Evolutionary conservation across 2,113 vertebrate genomes (phyloP).

Genomic region (Astur gentilis): DNA sequence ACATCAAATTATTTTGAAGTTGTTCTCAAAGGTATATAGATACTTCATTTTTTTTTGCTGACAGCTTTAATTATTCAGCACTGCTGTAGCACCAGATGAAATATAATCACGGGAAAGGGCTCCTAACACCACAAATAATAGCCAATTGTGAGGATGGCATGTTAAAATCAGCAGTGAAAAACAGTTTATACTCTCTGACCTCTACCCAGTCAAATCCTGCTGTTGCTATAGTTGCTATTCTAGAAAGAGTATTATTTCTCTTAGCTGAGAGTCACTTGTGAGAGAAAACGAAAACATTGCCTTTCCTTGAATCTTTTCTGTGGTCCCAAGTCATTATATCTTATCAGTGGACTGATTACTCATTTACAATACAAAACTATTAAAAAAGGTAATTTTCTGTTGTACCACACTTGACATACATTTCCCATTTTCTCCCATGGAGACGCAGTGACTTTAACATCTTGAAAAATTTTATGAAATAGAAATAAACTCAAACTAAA

Average conservation of each 20-base stretch:
- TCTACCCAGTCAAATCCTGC: not conserved
- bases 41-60: constrained; percentile 1
- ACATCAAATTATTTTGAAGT: constrained; percentile 31
- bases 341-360: not conserved
- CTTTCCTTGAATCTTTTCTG: not conserved
- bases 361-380: not conserved
- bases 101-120: not conserved
- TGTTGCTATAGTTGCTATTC: constrained; percentile 36
- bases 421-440: not conserved
- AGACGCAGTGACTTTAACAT: not conserved
- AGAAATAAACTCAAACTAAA: not conserved
- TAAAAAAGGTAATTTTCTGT: not conserved
- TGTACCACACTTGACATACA: not conserved
- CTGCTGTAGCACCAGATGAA: not conserved
- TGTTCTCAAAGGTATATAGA: constrained; percentile 18
- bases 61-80: constrained; percentile 47
- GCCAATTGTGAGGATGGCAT: not conserved
- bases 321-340: not conserved
- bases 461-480: not conserved
- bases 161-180: constrained; percentile 46
- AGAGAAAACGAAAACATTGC: not conserved
- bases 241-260: not conserved
- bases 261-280: not conserved
- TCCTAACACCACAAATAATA: not conserved
- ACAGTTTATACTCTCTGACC: constrained; percentile 14